Evolutionary conservation across 2,888 invertebrate genomes (phyloP), one percentile per base, ranked within the genome.

Genomic region (Euplagia quadripunctaria): DNA sequence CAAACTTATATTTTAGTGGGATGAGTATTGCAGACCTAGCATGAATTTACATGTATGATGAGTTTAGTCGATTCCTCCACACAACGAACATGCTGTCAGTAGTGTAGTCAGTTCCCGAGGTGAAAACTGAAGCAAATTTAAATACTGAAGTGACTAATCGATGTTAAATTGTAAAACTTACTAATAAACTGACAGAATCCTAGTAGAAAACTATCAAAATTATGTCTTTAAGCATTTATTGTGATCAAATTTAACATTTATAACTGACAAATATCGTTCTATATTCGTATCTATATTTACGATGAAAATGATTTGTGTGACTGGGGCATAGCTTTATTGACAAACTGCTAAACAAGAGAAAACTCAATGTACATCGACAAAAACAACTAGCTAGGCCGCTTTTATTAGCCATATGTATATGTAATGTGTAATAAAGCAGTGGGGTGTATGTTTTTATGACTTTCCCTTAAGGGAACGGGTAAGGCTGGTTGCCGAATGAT

Each of bases 361-460:
- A 68, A 79, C 72, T 76, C 74, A 66, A 82, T 75, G 74, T 74
- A 81, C 71, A 79, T 72, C 71, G 68, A 75, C 73, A 70, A 64
- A 79, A 81, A 84, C 73, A 82, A 85, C 76, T 76, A 73, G 77
- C 55, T 79, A 75, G 74, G 77, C 75, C 73, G 69, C 78, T 83
- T 88, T 88, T 89, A 89, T 88, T 89, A 87, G 87, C 86, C 87
- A 86, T 89, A 86, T 88, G 90, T 87, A 86, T 89, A 86, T 88
- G 89, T 87, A 86, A 85, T 87, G 84, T 80, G 89, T 83, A 89
- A 87, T 89, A 89, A 89, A 89, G 83, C 88, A 86, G 89, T 86
- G 83, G 89, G 89, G 88, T 82, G 78, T 86, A 84, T 87, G 84
- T 87, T 88, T 88, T 88, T 88, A 89, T 82, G 85, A 83, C 82